phyloP scores from a whole-genome alignment of 2,797 vertebrate species.

The Characodon lateralis region DNA sequence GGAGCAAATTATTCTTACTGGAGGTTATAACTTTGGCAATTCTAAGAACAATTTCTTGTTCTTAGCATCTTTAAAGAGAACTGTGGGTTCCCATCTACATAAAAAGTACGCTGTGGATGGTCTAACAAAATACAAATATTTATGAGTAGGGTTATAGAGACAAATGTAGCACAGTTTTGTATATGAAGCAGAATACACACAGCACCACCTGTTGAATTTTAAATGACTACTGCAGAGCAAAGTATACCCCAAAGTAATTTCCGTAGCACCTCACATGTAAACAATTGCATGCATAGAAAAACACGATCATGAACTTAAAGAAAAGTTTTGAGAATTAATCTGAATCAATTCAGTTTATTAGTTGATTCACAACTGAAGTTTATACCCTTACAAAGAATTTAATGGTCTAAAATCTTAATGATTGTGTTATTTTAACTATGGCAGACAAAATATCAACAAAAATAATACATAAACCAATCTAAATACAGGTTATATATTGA shows the following conservation, averaged over 20 bases:
- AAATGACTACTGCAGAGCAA: neutral
- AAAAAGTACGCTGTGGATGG: neutral
- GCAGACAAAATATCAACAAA: neutral
- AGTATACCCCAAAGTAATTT: neutral
- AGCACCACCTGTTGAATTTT: neutral
- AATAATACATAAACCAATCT: neutral
- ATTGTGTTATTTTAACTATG: neutral
- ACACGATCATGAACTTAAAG: neutral
- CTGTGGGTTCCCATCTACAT: neutral
- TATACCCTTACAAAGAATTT: neutral
- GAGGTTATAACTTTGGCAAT: neutral
- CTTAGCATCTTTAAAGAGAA: neutral
- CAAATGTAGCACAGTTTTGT: neutral
- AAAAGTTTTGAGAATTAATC: neutral
- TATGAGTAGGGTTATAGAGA: neutral
- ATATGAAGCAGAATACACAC: neutral
- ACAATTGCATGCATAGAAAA: neutral
- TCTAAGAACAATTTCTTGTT: neutral
- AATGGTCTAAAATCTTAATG: neutral
- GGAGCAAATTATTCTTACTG: neutral
- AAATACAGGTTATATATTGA: too few species aligned
- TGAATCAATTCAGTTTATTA: neutral
- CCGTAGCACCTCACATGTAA: neutral
- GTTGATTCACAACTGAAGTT: neutral
- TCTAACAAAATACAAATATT: neutral